phyloP scores from a whole-genome alignment of 2,888 invertebrate species.

The Pyrochroa serraticornis region DNA sequence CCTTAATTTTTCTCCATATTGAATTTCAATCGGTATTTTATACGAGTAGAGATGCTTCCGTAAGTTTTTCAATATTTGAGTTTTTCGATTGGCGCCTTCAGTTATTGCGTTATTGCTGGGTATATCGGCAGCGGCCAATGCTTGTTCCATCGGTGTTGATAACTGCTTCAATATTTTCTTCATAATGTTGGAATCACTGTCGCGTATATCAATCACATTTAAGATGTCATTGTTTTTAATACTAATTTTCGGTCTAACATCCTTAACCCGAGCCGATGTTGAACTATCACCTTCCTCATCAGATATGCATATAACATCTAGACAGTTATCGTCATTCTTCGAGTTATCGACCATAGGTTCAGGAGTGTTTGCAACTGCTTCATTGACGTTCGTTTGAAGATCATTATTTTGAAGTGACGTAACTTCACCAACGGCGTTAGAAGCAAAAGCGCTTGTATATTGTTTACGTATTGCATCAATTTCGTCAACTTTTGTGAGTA shows the following conservation, averaged over 20 bases:
- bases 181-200: slow-evolving; percentile 29
- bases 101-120: slow-evolving; percentile 19
- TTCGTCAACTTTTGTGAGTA: slow-evolving; percentile 35
- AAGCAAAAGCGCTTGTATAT: slow-evolving; percentile 32
- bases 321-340: not conserved
- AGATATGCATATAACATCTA: slow-evolving; percentile 15
- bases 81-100: slow-evolving; percentile 1
- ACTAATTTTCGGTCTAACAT: slow-evolving; percentile 15
- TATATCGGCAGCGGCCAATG: slow-evolving; percentile 29
- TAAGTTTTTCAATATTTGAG: slow-evolving; percentile 29
- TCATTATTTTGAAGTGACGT: not conserved
- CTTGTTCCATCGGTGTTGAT: not conserved
- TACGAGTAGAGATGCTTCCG: slow-evolving; percentile 31
- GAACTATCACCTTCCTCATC: slow-evolving; percentile 12
- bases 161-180: slow-evolving; percentile 28
- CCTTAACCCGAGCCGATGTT: not conserved
- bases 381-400: not conserved
- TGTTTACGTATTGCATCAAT: slow-evolving; percentile 26
- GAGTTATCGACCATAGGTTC: not conserved
- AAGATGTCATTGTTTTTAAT: slow-evolving; percentile 30
- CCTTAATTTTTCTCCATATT: slow-evolving; percentile 13
- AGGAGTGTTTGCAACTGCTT: not conserved
- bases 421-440: slow-evolving; percentile 4
- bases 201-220: slow-evolving; percentile 18
- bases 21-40: slow-evolving; percentile 37